Conservation (phyloP, 2,888 invertebrate species). For the Apantesis nais region DNA sequence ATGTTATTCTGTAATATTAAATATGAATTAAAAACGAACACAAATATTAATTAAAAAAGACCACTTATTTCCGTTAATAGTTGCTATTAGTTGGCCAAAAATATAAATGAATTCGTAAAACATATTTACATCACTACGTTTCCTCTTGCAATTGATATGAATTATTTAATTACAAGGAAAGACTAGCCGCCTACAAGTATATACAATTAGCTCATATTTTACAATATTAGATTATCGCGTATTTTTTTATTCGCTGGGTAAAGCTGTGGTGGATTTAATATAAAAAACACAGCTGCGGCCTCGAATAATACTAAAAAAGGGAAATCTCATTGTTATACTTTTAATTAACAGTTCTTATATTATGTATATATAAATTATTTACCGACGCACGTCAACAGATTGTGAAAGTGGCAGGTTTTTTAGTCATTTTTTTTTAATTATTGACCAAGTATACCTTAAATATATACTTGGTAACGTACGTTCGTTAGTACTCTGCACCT, state of each 20-base stretch:
- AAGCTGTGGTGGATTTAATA: neutral
- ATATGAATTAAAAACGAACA: neutral
- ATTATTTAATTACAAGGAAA: neutral
- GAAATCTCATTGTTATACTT: neutral
- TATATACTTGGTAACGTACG: no score
- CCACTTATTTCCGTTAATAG: neutral
- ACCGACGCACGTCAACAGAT: neutral
- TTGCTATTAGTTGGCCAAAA: constrained; percentile 15
- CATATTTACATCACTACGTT: neutral
- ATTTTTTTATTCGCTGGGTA: neutral
- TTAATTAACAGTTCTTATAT: neutral
- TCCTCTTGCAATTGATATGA: neutral
- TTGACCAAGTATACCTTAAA: no score
- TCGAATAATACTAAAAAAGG: neutral
- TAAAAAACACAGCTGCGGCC: neutral
- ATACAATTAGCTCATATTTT: neutral
- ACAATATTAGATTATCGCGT: neutral
- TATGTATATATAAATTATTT: neutral
- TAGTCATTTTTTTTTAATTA: neutral
- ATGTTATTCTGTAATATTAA: neutral
- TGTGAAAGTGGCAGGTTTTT: neutral
- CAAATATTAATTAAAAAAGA: constrained; percentile 1
- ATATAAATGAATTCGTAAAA: neutral
- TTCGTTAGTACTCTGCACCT: no score
- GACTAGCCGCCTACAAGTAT: neutral